A percentile compares a stretch with the other conserved stretches of the same genome.
Conservation (phyloP, 2,113 vertebrate species). For the Cyphomyrus plagiostoma region DNA sequence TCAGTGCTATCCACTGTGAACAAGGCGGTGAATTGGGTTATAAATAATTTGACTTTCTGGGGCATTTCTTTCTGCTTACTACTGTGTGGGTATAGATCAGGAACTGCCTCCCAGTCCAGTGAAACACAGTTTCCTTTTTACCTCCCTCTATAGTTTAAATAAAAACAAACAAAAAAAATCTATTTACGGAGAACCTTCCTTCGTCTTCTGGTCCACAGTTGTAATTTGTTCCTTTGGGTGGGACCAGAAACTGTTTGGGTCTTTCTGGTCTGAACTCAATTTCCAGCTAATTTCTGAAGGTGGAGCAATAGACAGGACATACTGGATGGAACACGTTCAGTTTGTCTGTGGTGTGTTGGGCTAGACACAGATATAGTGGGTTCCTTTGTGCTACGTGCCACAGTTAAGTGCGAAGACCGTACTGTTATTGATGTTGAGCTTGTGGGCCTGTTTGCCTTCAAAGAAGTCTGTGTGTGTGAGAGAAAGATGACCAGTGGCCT, state of each 20-base stretch:
- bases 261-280: neutral
- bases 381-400: neutral
- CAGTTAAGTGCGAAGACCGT: neutral
- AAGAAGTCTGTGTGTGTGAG: neutral
- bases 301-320: neutral
- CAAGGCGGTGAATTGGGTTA: neutral
- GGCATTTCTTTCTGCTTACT: neutral
- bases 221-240: slow-evolving; percentile 17
- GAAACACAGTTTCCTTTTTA: neutral
- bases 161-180: neutral
- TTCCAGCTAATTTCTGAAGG: neutral
- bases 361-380: neutral
- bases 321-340: neutral
- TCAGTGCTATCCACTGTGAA: neutral
- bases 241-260: neutral
- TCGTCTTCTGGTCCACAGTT: neutral
- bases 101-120: neutral
- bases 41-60: slow-evolving; percentile 2
- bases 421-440: neutral
- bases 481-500: neutral
- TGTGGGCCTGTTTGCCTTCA: neutral
- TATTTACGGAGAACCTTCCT: neutral
- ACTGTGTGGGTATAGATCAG: neutral
- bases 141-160: neutral
- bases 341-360: neutral